phyloP scores from a whole-genome alignment of 2,113 vertebrate genomes.

The Corapipo altera region DNA sequence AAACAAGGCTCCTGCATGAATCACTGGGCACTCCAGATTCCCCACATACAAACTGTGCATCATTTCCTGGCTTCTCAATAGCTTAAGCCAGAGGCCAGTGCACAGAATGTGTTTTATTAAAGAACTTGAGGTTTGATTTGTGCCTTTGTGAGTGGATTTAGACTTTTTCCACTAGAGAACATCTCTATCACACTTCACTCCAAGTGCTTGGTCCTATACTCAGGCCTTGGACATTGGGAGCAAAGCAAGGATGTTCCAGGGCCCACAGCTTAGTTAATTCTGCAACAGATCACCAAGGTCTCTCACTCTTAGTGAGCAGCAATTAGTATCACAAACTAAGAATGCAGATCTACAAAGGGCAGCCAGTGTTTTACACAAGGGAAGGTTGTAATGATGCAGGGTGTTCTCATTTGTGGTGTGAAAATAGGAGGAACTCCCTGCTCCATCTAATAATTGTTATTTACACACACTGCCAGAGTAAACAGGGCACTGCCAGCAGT shows the following conservation, averaged over 20 bases:
- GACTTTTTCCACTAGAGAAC: background rate
- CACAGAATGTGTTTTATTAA: background rate
- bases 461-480: background rate
- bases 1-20: background rate
- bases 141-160: background rate
- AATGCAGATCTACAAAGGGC: background rate
- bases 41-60: background rate
- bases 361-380: background rate
- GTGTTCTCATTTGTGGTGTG: background rate
- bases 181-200: background rate
- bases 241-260: background rate
- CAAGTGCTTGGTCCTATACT: too few relatives aligned
- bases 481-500: background rate
- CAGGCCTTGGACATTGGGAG: background rate
- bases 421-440: background rate
- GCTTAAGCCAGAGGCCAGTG: background rate
- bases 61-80: background rate
- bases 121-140: background rate
- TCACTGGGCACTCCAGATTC: background rate
- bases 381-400: background rate
- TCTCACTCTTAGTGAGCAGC: background rate
- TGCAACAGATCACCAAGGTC: background rate
- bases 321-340: background rate
- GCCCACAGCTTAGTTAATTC: fast-evolving
- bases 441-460: background rate